Evolutionary conservation across 2,113 vertebrate genomes (phyloP), one percentile per base, ranked within the genome.

Genomic region (Turnix velox): DNA sequence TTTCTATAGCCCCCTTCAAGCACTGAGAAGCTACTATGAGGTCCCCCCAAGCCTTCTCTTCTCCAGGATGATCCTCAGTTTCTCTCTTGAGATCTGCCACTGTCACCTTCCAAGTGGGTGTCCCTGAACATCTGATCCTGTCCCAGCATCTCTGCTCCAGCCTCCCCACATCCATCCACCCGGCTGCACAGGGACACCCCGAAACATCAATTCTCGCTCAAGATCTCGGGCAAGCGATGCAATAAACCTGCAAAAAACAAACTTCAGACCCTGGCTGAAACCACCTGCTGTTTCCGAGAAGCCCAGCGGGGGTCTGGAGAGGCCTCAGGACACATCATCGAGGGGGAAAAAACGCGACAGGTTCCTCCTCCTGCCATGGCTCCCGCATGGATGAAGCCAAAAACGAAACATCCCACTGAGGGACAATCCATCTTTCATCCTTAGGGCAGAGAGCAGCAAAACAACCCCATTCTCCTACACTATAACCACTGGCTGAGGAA

Each of bases 271-370:
- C 79, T 48, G 4, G 8, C 67, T 14, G 66, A 20, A 83, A 52
- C 33, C 79, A 86, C 90, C 63, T 58, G 80, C n/a, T 58, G 45
- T 0, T 66, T 13, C 40, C 1, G 20, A 17, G 63, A 20, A 11
- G 18, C 40, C 58, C 85, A 7, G 2, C 18, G 8, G 37, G 17
- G 40, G 0, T 8, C 33, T 3, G 3, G 28, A 18, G 27, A 45
- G 61, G 23, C 19, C 39, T 66, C 0, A 3, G 7, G 6, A 2
- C 27, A 5, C 25, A n/a, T n/a, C 43, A 4, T 1, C 0, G 2
- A 12, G 52, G 9, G 6, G 81, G 46, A 16, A 10, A 10, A 23
- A 0, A 2, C 1, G 8, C 57, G 0, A 25, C 1, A 3, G 84
- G 52, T 9, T 75, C 27, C 2, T 4, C 31, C 0, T 14, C 18